These are phyloP conservation scores for Myotis davidii DNA, from an alignment of 2,113 vertebrate genomes.

Conservation along the genomic window DNA sequence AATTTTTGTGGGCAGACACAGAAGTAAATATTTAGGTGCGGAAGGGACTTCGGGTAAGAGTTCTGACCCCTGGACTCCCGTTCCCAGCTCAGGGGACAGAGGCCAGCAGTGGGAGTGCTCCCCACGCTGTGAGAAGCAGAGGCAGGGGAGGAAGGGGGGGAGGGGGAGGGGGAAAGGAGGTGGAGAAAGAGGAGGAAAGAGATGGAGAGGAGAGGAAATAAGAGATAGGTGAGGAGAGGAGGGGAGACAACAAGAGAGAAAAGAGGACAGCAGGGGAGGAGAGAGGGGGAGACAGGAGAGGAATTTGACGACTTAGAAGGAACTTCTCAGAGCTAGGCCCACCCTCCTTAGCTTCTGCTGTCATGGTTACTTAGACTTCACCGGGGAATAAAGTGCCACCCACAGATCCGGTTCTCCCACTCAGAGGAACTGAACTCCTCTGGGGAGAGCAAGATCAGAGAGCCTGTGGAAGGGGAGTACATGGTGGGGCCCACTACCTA, in stretches of 20 bases:
- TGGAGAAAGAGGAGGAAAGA: background rate
- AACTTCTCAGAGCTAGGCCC: background rate
- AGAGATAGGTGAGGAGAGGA: background rate
- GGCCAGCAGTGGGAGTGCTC: background rate
- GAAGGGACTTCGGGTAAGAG: background rate
- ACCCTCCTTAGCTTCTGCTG: background rate
- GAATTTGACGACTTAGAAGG: background rate
- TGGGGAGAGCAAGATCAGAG: background rate
- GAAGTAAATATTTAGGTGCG: slow-evolving; percentile 73
- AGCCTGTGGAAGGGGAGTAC: background rate
- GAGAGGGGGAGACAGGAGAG: background rate
- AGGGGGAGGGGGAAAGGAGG: background rate
- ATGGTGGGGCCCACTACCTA: background rate
- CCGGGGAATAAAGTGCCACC: slow-evolving; percentile 2
- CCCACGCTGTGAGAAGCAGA: background rate
- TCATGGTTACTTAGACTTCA: slow-evolving; percentile 34
- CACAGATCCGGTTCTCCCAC: background rate
- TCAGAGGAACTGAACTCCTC: background rate
- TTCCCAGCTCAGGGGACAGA: background rate
- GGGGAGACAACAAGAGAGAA: background rate
- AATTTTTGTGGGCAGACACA: slow-evolving; percentile 53
- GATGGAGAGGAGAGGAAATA: background rate
- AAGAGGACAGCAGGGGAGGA: too few relatives aligned
- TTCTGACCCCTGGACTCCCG: background rate
- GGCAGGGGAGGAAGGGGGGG: background rate